Percentiles rank a stretch among this genome's conserved stretches.
These are phyloP conservation scores for Meloe dianella DNA, from an alignment of 2,888 invertebrate species.

Conservation along the genomic window DNA sequence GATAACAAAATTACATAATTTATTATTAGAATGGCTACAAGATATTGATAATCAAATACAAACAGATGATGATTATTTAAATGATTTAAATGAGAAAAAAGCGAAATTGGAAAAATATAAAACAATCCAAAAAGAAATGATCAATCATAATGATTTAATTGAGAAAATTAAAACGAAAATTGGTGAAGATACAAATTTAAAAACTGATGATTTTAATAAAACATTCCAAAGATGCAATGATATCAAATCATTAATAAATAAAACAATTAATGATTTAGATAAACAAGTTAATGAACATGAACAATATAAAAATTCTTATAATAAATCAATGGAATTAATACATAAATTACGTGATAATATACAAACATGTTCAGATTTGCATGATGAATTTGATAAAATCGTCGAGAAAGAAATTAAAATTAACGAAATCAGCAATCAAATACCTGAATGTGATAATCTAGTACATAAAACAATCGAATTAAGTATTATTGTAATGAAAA, in stretches of 20 bases:
- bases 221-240: slow-evolving; percentile 75
- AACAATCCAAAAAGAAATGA: slow-evolving; percentile 81
- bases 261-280: slow-evolving; percentile 75
- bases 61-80: slow-evolving; percentile 73
- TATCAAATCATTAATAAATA: slow-evolving; percentile 69
- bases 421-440: slow-evolving; percentile 69
- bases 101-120: slow-evolving; percentile 87
- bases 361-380: slow-evolving; percentile 84
- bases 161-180: slow-evolving; percentile 78
- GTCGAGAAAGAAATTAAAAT: slow-evolving; percentile 78
- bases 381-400: slow-evolving; percentile 82
- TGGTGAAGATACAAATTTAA: slow-evolving; percentile 64
- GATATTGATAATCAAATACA: slow-evolving; percentile 86
- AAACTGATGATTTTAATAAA: slow-evolving; percentile 70
- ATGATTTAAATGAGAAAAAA: slow-evolving; percentile 90
- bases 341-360: slow-evolving; percentile 79
- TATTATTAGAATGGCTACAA: slow-evolving; percentile 85
- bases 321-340: slow-evolving; percentile 86
- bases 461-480: slow-evolving; percentile 76
- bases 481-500: slow-evolving; percentile 76
- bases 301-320: slow-evolving; percentile 81
- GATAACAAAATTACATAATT: slow-evolving; percentile 81
- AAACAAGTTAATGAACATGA: slow-evolving; percentile 87
- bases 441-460: slow-evolving; percentile 76
- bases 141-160: slow-evolving; percentile 78